phyloP scores from a whole-genome alignment of 1,140 invertebrate genomes.

The Vanessa atalanta region DNA sequence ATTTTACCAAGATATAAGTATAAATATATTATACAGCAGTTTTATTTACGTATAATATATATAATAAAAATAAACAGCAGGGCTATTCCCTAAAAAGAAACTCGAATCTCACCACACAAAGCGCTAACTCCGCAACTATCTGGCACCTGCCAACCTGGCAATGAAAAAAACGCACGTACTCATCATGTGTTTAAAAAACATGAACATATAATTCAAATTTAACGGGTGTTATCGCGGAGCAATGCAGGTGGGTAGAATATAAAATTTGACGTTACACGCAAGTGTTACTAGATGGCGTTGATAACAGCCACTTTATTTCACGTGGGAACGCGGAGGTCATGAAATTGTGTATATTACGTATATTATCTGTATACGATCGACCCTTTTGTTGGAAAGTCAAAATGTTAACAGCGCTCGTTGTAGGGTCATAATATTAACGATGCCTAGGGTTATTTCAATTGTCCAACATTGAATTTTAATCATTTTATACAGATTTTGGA shows the following conservation, averaged over 20 bases:
- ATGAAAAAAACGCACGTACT: too few relatives aligned
- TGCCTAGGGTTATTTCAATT: constrained; percentile 43
- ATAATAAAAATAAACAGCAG: too few relatives aligned
- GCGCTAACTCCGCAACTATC: too few relatives aligned
- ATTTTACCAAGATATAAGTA: too few relatives aligned
- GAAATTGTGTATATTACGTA: constrained; percentile 42
- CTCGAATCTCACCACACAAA: too few relatives aligned
- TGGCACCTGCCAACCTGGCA: too few relatives aligned
- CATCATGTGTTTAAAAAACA: too few relatives aligned
- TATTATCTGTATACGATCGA: constrained; percentile 61
- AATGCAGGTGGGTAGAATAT: constrained; percentile 5
- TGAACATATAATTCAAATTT: too few relatives aligned
- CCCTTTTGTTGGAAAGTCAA: constrained; percentile 55
- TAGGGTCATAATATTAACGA: constrained; percentile 48
- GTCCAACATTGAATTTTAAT: constrained; percentile 16
- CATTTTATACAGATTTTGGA: background rate
- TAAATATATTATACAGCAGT: too few relatives aligned
- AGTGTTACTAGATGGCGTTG: constrained; percentile 44
- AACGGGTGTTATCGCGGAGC: too few relatives aligned
- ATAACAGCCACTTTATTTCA: constrained; percentile 50
- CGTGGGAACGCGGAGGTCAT: constrained; percentile 52
- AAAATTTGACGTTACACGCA: constrained; percentile 45
- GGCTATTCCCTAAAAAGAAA: too few relatives aligned
- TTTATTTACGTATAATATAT: too few relatives aligned
- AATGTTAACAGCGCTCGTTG: constrained; percentile 52